Evolutionary conservation across 2,888 invertebrate genomes (phyloP).

Genomic region (Mythimna impura): DNA sequence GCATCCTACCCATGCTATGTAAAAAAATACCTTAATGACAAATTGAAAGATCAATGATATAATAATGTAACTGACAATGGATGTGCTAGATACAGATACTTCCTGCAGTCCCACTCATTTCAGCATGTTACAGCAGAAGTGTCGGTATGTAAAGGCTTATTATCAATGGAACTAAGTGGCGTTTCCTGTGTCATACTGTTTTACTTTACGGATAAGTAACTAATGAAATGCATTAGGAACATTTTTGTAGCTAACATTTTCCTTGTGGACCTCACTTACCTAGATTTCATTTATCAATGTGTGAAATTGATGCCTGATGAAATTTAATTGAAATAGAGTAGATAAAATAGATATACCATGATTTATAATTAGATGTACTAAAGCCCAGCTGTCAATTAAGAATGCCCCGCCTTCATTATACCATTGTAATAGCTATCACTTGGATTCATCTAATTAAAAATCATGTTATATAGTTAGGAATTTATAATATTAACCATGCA

Average conservation of each 20-base stretch:
- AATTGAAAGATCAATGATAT: too few species aligned
- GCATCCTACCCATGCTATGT: too few species aligned
- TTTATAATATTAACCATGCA: background rate
- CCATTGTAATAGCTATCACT: too few species aligned
- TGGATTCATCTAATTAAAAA: too few species aligned
- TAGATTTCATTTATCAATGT: background rate
- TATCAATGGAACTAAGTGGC: conserved; percentile 27
- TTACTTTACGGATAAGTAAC: background rate
- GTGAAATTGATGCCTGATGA: background rate
- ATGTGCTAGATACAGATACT: conserved; percentile 8
- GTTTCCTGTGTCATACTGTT: conserved; percentile 30
- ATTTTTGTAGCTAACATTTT: background rate
- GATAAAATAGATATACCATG: background rate
- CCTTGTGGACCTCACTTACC: background rate
- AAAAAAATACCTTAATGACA: too few species aligned
- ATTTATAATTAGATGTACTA: too few species aligned
- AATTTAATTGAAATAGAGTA: too few species aligned
- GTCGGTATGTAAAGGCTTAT: conserved; percentile 16
- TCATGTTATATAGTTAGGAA: background rate
- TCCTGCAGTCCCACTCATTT: conserved; percentile 9
- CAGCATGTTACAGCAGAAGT: background rate
- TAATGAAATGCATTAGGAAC: too few species aligned
- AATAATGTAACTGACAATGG: background rate
- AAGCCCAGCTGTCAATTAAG: too few species aligned
- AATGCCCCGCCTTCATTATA: too few species aligned